phyloP scores from a whole-genome alignment of 1,140 invertebrate genomes.

The Leptinotarsa defecta region DNA sequence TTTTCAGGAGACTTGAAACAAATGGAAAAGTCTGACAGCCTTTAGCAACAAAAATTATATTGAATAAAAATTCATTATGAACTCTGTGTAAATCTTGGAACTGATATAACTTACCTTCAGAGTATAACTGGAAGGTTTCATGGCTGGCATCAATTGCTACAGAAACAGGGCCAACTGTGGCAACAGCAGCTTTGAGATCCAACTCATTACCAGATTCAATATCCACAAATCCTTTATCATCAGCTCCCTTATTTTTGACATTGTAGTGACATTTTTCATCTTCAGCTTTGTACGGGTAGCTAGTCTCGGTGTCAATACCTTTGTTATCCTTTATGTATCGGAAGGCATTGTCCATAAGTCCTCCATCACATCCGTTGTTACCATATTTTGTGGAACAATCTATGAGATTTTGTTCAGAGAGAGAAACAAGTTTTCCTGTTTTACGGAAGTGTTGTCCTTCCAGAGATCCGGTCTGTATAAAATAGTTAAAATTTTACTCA shows the following conservation, averaged over 20 bases:
- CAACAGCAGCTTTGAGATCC: slow-evolving; percentile 77
- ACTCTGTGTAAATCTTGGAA: too few species aligned
- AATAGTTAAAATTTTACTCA: not conserved
- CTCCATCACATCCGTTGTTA: slow-evolving; percentile 95
- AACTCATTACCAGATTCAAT: slow-evolving; percentile 75
- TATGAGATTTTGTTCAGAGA: slow-evolving; percentile 97
- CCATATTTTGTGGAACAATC: slow-evolving; percentile 91
- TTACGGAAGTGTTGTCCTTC: slow-evolving; percentile 95
- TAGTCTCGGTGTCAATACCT: slow-evolving; percentile 88
- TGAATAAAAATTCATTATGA: too few species aligned
- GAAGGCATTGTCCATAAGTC: slow-evolving; percentile 92
- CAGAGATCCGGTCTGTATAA: slow-evolving; percentile 82
- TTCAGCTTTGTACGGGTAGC: slow-evolving; percentile 87
- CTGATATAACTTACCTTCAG: slow-evolving; percentile 51
- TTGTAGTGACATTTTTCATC: slow-evolving; percentile 71
- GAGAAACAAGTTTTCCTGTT: slow-evolving; percentile 80
- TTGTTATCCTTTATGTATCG: slow-evolving; percentile 89
- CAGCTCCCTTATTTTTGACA: slow-evolving; percentile 73
- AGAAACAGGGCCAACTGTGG: slow-evolving; percentile 85
- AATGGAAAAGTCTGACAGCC: too few species aligned
- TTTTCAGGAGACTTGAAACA: too few species aligned
- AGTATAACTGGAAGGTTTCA: slow-evolving; percentile 70
- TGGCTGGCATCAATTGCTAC: slow-evolving; percentile 93
- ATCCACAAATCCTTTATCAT: slow-evolving; percentile 84
- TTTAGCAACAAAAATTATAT: too few species aligned